Base-by-base conservation (phyloP, 2,888 invertebrate species). In the Epinotia ramella region DNA sequence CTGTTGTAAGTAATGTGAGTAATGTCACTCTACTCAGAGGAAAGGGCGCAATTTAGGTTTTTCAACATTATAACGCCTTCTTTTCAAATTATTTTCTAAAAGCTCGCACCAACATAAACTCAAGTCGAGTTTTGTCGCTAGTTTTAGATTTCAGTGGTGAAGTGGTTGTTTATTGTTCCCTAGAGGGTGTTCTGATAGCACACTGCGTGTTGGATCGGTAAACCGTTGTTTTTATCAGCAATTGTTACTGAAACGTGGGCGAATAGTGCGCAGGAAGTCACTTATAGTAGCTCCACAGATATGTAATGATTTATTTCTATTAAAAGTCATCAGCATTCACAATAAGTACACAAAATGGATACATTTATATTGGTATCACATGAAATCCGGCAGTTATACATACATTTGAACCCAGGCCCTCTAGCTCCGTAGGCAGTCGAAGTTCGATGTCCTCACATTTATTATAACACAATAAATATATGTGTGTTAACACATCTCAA, bases 1-100 rank as follows among this genome's bases (percentile, higher is more conserved):
- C 24, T n/a, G 59, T 69, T 69, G 69, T 69, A 46, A 6, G 53
- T 53, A n/a, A 20, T 20, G 20, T 20, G 20, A 20, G 20, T 20
- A 20, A 46, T 49, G 49, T 11, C 46, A 1, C 20, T 49, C 44
- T 24, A 3, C 24, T 24, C 24, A 49, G 16, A 49, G 11, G 11
- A 63, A 63, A 18, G 18, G 33, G 18, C 12, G 63, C 4, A 65
- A 49, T 24, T 64, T 11, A 11, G 49, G 28, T 49, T 49, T 28
- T 65, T 24, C n/a, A 24, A n/a, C 49, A 65, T 63, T 53, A 49
- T 16, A 9, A 16, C 24, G 16, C 13, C 1, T 4, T 49, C 4
- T 13, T 13, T 13, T 4, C 33, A 33, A 33, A 33, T 33, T 33
- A 33, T 12, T 46, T 3, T 49, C 6, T 53, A 7, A 53, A 53